Base-by-base conservation (phyloP, 1,140 invertebrate species). In the Listronotus bonariensis region DNA sequence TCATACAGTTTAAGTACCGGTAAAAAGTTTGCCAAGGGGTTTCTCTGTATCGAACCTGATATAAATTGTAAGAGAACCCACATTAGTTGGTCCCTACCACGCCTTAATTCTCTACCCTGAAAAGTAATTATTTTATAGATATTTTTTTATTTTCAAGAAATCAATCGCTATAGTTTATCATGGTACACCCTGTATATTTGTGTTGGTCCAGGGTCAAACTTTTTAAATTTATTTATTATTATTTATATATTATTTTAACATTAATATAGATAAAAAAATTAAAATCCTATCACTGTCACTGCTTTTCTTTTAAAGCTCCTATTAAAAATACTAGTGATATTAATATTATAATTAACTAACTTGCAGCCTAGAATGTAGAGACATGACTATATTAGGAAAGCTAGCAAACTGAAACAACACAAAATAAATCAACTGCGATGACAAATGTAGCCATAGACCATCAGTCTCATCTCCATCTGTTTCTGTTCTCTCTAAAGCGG, bases 11-110 rank as follows among this genome's bases (percentile, higher is more conserved):
- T 92, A 58, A 97, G 86, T 36, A 97, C 92, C 0, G 94, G 93
- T 45, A 97, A 79, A 76, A 97, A 97, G 76, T 95, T 94, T 6
- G 88, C 88, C 18, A 96, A 77, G 0, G 93, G 91, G 82, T 97
- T 97, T 68, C 95, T 89, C 80, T 97, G 94, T 74, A 98, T 98
- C 75, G 93, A 96, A 46, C 95, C 95, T 3, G 95, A 97, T 65
- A 98, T 96, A 75, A 96, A 98, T 79, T 98, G 96, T 7, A 98
- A 78, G n/a, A 98, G 80, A 5, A 96, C 91, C 96, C 96, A 98
- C 95, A 98, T 98, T 0, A 98, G 79, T 73, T 97, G 93, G 81
- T 98, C 95, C 49, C 96, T 81, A 0, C 95, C 95, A 80, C 93
- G 94, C 49, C 64, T 46, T 17, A 66, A 45, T 10, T 66, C 64